Conservation (phyloP, 2,797 vertebrate species). For the Echiichthys vipera region DNA sequence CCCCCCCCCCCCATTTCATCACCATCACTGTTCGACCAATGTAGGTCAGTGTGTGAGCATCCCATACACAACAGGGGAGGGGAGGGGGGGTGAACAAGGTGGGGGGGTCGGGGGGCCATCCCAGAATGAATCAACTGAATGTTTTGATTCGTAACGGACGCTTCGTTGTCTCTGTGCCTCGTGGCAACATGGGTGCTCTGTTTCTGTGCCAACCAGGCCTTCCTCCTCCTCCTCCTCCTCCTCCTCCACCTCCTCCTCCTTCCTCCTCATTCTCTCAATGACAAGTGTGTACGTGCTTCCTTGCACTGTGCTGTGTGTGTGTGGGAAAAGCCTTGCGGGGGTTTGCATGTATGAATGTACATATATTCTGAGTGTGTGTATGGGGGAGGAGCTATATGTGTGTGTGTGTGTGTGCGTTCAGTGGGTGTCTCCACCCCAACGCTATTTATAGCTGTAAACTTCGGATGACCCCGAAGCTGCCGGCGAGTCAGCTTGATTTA, state of each 20-base stretch:
- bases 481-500: slow-evolving; percentile 60
- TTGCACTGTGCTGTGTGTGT: background rate
- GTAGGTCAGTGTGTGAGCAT: slow-evolving; percentile 71
- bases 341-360: slow-evolving; percentile 36
- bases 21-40: slow-evolving; percentile 28
- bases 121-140: slow-evolving; percentile 59
- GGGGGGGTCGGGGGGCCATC: slow-evolving; percentile 10
- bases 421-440: slow-evolving; percentile 22
- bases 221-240: slow-evolving; percentile 20
- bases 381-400: slow-evolving; percentile 1
- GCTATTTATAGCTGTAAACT: slow-evolving; percentile 78
- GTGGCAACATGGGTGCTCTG: slow-evolving; percentile 38
- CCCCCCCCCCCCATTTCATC: slow-evolving; percentile 16
- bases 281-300: slow-evolving; percentile 15
- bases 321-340: slow-evolving; percentile 27
- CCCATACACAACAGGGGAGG: slow-evolving; percentile 7
- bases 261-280: slow-evolving; percentile 46
- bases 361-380: slow-evolving; percentile 11
- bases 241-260: background rate
- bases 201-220: slow-evolving; percentile 35
- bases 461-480: slow-evolving; percentile 62
- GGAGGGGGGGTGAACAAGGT: background rate
- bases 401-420: slow-evolving; percentile 16
- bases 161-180: slow-evolving; percentile 49
- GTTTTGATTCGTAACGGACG: slow-evolving; percentile 71